phyloP scores from a whole-genome alignment of 2,113 vertebrate genomes.

The Malurus elegans region DNA sequence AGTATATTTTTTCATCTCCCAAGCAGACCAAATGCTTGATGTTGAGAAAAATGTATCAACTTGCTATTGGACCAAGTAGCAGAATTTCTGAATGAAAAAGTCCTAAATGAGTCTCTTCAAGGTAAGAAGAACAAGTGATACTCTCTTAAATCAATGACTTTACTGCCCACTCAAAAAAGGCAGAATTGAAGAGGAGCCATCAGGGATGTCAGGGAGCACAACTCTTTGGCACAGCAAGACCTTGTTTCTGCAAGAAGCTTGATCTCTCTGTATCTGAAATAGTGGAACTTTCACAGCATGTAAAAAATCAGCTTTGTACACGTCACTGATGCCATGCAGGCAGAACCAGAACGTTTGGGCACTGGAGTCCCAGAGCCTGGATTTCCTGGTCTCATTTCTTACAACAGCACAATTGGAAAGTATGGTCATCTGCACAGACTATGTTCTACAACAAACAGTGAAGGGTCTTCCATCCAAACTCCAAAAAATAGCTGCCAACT shows the following conservation, averaged over 20 bases:
- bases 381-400: neutral
- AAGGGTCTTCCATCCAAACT: neutral
- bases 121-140: neutral
- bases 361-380: neutral
- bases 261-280: fast-evolving
- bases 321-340: neutral
- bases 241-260: neutral
- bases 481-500: neutral
- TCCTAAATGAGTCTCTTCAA: neutral
- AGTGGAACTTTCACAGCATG: neutral
- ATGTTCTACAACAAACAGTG: neutral
- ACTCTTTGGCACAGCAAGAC: neutral
- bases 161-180: neutral
- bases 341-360: neutral
- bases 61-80: neutral
- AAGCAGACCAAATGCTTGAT: neutral
- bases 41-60: neutral
- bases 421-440: neutral
- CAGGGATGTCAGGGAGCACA: neutral
- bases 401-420: neutral
- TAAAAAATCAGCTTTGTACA: neutral
- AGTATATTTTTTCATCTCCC: neutral
- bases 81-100: neutral
- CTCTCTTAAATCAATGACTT: neutral
- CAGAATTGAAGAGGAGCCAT: neutral